Conservation (phyloP, 2,113 vertebrate species). For the Daphoenositta chrysoptera region DNA sequence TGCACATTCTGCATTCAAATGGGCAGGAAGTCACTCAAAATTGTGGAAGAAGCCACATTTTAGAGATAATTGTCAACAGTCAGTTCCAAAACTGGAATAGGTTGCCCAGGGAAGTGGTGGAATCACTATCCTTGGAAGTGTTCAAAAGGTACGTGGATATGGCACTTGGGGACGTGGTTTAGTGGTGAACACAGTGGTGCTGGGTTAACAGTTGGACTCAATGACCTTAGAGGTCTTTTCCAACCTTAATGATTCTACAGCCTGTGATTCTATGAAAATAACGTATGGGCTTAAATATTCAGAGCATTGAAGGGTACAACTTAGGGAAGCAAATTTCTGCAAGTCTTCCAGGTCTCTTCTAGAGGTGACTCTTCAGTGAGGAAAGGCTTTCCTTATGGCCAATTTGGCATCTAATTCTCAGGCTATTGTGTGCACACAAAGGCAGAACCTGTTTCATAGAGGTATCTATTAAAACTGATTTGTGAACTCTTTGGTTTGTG, state of each 20-base stretch:
- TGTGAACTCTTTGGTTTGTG: background rate
- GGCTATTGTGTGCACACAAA: background rate
- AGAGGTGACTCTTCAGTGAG: background rate
- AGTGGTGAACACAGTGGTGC: background rate
- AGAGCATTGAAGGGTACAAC: background rate
- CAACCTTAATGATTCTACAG: background rate
- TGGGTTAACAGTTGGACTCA: background rate
- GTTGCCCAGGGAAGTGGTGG: background rate
- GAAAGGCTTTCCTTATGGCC: background rate
- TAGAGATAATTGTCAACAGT: background rate
- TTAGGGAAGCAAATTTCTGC: background rate
- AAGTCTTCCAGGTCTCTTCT: background rate
- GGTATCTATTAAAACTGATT: background rate
- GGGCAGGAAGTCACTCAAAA: background rate
- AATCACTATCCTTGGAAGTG: background rate
- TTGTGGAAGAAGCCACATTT: background rate
- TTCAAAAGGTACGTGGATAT: background rate
- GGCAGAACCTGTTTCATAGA: background rate
- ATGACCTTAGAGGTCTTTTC: background rate
- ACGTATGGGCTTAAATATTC: background rate
- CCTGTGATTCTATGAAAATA: background rate
- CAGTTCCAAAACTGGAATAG: background rate
- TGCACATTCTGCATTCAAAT: background rate
- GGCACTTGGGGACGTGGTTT: background rate
- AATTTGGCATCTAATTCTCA: background rate